phyloP scores from a whole-genome alignment of 2,888 invertebrate species.

The Eupithecia vulgata region DNA sequence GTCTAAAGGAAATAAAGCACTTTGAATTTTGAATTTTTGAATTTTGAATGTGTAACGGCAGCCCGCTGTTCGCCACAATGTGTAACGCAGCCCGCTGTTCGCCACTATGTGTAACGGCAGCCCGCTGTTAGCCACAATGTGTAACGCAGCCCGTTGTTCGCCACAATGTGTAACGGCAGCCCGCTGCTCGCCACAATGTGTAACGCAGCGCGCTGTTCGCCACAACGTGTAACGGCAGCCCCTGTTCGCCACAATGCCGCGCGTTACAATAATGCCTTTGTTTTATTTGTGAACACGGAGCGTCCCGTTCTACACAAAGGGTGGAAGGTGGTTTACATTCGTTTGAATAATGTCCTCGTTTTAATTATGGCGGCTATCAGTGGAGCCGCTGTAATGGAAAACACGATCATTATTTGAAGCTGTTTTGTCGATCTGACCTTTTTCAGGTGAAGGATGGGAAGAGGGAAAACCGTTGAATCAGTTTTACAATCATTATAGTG shows the following conservation, averaged over 20 bases:
- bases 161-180: neutral
- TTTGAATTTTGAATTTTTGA: too few relatives aligned
- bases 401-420: slow-evolving; percentile 17
- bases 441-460: neutral
- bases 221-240: neutral
- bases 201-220: too few relatives aligned
- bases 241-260: slow-evolving; percentile 5
- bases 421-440: slow-evolving; percentile 18
- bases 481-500: neutral
- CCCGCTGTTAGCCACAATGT: too few relatives aligned
- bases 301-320: slow-evolving; percentile 36
- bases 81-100: too few relatives aligned
- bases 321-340: slow-evolving; percentile 34
- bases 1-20: too few relatives aligned
- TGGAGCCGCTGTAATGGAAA: slow-evolving; percentile 27
- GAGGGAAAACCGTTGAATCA: neutral
- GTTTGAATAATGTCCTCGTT: slow-evolving; percentile 37
- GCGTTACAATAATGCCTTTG: slow-evolving; percentile 39
- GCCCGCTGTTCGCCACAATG: too few relatives aligned
- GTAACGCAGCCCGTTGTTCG: too few relatives aligned
- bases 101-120: too few relatives aligned
- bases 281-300: slow-evolving; percentile 43
- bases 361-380: slow-evolving; percentile 29
- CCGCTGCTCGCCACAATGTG: too few relatives aligned
- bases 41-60: too few relatives aligned